phyloP scores from a whole-genome alignment of 2,797 vertebrate genomes.

The Oreortyx pictus region DNA sequence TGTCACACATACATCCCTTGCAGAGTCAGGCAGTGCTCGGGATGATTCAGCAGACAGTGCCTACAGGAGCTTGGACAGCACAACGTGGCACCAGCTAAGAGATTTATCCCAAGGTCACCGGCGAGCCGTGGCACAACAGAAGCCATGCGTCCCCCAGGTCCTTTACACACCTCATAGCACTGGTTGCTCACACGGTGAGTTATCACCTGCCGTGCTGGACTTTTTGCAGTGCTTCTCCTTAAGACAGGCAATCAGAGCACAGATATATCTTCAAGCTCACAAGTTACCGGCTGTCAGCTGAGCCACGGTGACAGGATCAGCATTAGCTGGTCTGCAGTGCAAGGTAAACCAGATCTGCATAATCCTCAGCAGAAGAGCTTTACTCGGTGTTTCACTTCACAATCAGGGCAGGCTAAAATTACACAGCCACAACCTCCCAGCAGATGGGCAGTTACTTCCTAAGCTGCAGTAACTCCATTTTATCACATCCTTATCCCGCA shows the following conservation, averaged over 20 bases:
- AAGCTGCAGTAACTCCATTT: slow-evolving; percentile 40
- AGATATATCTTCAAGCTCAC: slow-evolving; percentile 27
- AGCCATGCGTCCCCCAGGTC: background rate
- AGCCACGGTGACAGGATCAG: background rate
- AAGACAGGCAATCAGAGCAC: background rate
- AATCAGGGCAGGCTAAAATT: slow-evolving; percentile 65
- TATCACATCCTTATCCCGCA: background rate
- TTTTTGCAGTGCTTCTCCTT: slow-evolving; percentile 5
- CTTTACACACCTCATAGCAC: background rate
- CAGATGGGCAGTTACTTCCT: slow-evolving; percentile 32
- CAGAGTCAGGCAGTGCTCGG: background rate
- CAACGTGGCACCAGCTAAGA: background rate
- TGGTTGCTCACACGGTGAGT: background rate
- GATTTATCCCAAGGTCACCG: slow-evolving; percentile 38
- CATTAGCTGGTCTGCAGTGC: background rate
- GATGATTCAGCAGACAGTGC: background rate
- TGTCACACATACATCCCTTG: background rate
- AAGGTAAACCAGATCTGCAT: slow-evolving; percentile 58
- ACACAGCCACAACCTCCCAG: slow-evolving; percentile 34
- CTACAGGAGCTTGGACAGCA: background rate
- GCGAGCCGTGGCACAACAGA: background rate
- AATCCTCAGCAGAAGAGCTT: slow-evolving; percentile 61
- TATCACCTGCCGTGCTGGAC: background rate
- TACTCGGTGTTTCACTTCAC: slow-evolving; percentile 15
- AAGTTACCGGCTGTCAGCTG: slow-evolving; percentile 1